Evolutionary conservation across 2,888 invertebrate species (phyloP).

Genomic region (Lithophane semibrunnea): DNA sequence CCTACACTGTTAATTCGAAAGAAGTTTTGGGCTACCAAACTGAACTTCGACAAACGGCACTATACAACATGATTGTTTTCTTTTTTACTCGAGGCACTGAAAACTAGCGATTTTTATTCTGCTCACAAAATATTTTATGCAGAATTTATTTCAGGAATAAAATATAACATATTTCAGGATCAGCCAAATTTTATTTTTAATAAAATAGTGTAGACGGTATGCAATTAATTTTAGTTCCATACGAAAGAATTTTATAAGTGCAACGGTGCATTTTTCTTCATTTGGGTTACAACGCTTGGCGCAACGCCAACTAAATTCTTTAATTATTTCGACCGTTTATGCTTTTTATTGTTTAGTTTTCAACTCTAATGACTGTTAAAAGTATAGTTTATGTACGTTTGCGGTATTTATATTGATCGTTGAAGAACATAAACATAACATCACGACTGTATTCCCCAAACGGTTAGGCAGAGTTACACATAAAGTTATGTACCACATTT

Average conservation of each 20-base stretch:
- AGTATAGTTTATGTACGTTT: slow-evolving; percentile 9
- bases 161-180: neutral
- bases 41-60: no score
- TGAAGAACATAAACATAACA: neutral
- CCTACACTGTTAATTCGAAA: no score
- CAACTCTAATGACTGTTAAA: slow-evolving; percentile 16
- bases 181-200: neutral
- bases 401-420: slow-evolving; percentile 12
- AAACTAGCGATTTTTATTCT: neutral
- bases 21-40: no score
- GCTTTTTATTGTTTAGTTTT: slow-evolving; percentile 33
- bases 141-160: neutral
- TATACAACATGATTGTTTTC: no score
- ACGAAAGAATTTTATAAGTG: slow-evolving; percentile 44
- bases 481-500: neutral
- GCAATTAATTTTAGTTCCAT: slow-evolving; percentile 45
- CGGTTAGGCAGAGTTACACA: neutral
- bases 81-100: no score
- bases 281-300: slow-evolving; percentile 46
- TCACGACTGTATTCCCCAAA: no score
- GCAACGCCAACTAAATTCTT: slow-evolving; percentile 41
- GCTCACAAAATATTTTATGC: neutral
- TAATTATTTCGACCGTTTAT: slow-evolving; percentile 51
- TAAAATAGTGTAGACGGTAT: slow-evolving; percentile 1
- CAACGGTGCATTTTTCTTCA: slow-evolving; percentile 47